Evolutionary conservation across 2,113 vertebrate genomes (phyloP), one percentile per base, ranked within the genome.

Genomic region (Noctilio leporinus): DNA sequence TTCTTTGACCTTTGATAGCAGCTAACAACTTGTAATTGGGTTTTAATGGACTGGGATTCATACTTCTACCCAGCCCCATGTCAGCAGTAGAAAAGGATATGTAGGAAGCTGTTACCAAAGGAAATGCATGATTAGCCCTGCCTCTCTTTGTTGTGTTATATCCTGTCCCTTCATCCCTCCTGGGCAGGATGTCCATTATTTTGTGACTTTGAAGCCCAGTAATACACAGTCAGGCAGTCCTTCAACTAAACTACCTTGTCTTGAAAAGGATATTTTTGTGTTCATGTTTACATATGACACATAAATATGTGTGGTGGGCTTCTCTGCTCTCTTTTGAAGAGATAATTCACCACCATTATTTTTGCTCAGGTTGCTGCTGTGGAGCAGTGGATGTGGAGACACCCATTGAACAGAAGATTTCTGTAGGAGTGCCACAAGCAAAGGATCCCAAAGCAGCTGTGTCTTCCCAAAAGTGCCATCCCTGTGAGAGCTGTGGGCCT

Each of bases 21-120:
- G 43, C 28, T 75, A 47, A 19, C 5, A 28, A 14, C 20, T 40
- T 70, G 38, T 22, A 70, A 7, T 30, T 28, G 72, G n/a, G n/a
- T n/a, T n/a, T n/a, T n/a, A n/a, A n/a, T n/a, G n/a, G n/a, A 15
- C 15, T 47, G 10, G 4, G 3, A 19, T 10, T 43, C 4, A 2
- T 17, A 6, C 16, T 57, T 95, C 38, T 86, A 10, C 20, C 10
- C 33, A 73, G 30, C n/a, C 20, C 47, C 8, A 30, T 10, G 4
- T 12, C 30, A 45, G 1, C 28, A 33, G 28, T 14, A 51, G n/a
- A 35, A 17, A n/a, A 73, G 38, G 33, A 20, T 11, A 7, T 47
- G 6, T 26, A 38, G 38, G 28, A 49, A 65, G 20, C 65, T 0
- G n/a, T n/a, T n/a, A n/a, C n/a, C n/a, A n/a, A n/a, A n/a, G n/a